Base-by-base conservation (phyloP, 2,113 vertebrate species). In the Varanus komodoensis region DNA sequence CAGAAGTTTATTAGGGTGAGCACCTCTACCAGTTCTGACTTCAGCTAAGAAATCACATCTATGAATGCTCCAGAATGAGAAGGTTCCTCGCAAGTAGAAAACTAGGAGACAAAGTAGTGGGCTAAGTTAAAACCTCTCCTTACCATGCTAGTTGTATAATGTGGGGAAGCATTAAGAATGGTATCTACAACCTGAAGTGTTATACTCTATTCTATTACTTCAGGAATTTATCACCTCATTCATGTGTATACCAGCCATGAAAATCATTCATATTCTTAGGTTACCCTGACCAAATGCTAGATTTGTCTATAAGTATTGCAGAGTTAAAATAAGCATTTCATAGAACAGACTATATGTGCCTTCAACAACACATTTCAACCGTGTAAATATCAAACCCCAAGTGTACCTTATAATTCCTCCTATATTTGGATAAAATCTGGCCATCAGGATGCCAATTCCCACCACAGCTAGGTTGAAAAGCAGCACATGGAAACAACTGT, bases 401-500 rank as follows among this genome's bases (percentile, higher is more conserved):
- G 27, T 88, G 48, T 95, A 99, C 99, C 99, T 98, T 96, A 99
- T 99, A 90, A 99, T 99, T 86, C 98, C 98, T 86, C 99, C 99
- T 69, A 99, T 99, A 93, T 99, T 99, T 52, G 99, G 98, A 94
- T 98, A 99, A 93, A 99, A 98, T 95, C 92, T 97, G 94, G 99
- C 98, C 97, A 99, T 98, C 77, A 96, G 93, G 82, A 99, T 98
- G 75, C 99, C 99, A 94, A 97, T 92, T 94, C 96, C 98, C 90
- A 99, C 98, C 82, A 99, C 94, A 1, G 98, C 5, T 32, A 98
- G 0, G 89, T 99, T 99, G 94, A 99, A 96, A 57, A 93, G 0
- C 29, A 99, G 94, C 87, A 99, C 98, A 1, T 99, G 98, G 92
- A 98, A 93, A 94, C 99, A 89, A 86, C 99, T 99, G 92, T 0